Evolutionary conservation across 2,888 invertebrate species (phyloP), one percentile per base, ranked within the genome.

Genomic region (Megalurothrips usitatus): DNA sequence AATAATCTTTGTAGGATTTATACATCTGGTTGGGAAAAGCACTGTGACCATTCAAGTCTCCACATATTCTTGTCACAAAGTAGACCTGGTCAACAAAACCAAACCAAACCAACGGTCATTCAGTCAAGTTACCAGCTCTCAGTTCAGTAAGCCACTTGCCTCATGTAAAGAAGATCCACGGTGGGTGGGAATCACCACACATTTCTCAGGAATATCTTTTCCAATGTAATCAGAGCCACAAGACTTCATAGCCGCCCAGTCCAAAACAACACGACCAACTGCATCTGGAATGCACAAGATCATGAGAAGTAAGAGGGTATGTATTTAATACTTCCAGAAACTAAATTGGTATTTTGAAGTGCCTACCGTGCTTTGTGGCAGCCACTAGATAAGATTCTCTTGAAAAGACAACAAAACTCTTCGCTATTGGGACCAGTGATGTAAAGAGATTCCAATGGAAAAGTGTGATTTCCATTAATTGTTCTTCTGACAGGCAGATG

Each of bases 381-480:
- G 86, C 87, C 49, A 88, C 83, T 58, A 87, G 83, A 82, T 85
- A 88, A 58, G 86, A 86, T 84, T 75, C 68, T 75, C 10, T 75
- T 75, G 68, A 75, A 26, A 26, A 75, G 26, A 26, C 68, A 9
- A 75, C n/a, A 26, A 23, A 75, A 12, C 12, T 91, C 89, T 83
- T 91, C 90, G 26, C 87, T 86, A 83, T 90, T 89, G 17, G 86
- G 86, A 17, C 89, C 89, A 79, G 83, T 82, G 93, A 90, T 11
- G 90, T 89, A 86, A 96, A 96, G n/a, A 96, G 83, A 85, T 93
- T 90, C 79, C 89, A 89, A 86, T 96, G 95, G 85, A 95, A 96
- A 26, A 89, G 88, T 85, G 87, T 89, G 82, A 93, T 84, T 34
- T 86, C 84, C 0, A 87, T 84, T 79, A 95, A 86, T 83, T 93